Conservation (phyloP, 2,888 invertebrate species). For the Tetragnatha montana region DNA sequence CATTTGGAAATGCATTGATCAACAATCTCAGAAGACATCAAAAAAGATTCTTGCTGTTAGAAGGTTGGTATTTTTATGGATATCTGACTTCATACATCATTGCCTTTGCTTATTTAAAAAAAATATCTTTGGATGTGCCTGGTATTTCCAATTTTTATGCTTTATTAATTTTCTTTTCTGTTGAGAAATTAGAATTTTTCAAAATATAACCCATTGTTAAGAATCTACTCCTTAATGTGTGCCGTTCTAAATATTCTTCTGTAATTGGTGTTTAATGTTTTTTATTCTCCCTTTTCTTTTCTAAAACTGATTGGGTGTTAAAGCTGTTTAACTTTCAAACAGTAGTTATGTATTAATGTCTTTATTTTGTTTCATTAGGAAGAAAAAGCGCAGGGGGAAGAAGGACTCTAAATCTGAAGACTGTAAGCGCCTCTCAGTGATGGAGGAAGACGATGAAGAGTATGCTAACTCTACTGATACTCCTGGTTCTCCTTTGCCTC, state of each 20-base stretch:
- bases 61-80: slow-evolving; percentile 28
- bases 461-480: slow-evolving; percentile 77
- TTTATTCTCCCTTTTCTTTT: too few relatives aligned
- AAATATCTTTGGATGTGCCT: not conserved
- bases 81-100: not conserved
- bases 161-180: not conserved
- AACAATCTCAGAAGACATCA: slow-evolving; percentile 77
- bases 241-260: not conserved
- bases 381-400: slow-evolving; percentile 82
- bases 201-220: too few relatives aligned
- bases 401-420: slow-evolving; percentile 79
- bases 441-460: slow-evolving; percentile 90
- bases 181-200: not conserved
- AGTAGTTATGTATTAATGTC: not conserved
- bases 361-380: slow-evolving; percentile 59
- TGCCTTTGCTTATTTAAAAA: not conserved
- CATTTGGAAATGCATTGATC: slow-evolving; percentile 84
- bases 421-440: slow-evolving; percentile 84
- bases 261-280: too few relatives aligned
- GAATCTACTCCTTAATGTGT: too few relatives aligned
- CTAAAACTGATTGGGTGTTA: too few relatives aligned
- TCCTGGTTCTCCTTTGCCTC: slow-evolving; percentile 35
- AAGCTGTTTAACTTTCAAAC: too few relatives aligned
- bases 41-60: slow-evolving; percentile 53
- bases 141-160: not conserved